Evolutionary conservation across 1,140 invertebrate species (phyloP), one percentile per base, ranked within the genome.

Genomic region (Mycetomoellerius zeteki): DNA sequence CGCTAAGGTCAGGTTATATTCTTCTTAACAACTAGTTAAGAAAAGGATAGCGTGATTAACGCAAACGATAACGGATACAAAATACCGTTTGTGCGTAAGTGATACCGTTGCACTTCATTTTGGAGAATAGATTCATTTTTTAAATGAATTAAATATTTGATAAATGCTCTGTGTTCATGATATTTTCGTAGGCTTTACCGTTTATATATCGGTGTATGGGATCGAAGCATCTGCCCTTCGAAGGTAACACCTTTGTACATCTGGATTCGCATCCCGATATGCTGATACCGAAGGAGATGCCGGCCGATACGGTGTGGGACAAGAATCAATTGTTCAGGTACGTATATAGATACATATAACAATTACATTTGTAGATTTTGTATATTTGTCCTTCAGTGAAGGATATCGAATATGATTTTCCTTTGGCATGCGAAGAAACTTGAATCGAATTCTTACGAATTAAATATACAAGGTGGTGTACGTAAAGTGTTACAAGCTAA

Each of bases 221-320:
- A 58, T 97, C 97, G 0, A 98, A 98, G 91, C 97, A 97, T 94
- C 95, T 99, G 72, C 98, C 98, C 0, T 95, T 98, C 37, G 95
- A 97, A 93, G 96, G 96, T 52, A 97, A 97, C 81, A 96, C 96
- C 2, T 95, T 99, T 50, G 94, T 99, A 62, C 98, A 99, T 94
- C 97, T 99, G 71, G 98, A 99, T 94, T 98, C 98, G 0, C 98
- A 99, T 96, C 98, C 98, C 4, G 98, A 99, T 92, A 96, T 99
- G 95, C 96, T 98, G 6, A 96, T 99, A 89, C 97, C 98, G n/a
- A 96, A 96, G 89, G 95, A 96, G 81, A 96, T 98, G 96, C 94
- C 95, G 58, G 97, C 97, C n/a, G 96, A 97, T 81, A 96, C 94
- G 4, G 97, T 98, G 0, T 97, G 95, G 92, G 94, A 97, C 10